Base-by-base conservation (phyloP, 1,140 invertebrate species). In the Anastatus disparis region DNA sequence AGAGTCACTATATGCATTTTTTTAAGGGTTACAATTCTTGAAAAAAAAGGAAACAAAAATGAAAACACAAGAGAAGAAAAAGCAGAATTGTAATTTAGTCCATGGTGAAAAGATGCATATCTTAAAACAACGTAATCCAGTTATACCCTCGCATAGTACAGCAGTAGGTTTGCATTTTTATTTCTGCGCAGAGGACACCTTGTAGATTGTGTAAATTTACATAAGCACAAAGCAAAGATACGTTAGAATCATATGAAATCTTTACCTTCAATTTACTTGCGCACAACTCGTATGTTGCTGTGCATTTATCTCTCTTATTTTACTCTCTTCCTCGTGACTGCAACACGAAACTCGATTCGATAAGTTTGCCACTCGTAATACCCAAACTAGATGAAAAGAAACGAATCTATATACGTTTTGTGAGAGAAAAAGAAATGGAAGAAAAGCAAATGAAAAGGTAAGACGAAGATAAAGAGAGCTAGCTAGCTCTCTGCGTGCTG, bases 301-400 rank as follows among this genome's bases (percentile, higher is more conserved):
- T 75, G 70, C 73, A 76, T 76, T 77, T 74, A n/a, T n/a, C n/a
- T n/a, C n/a, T n/a, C n/a, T n/a, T n/a, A n/a, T n/a, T n/a, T n/a
- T n/a, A n/a, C n/a, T n/a, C n/a, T n/a, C n/a, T n/a, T 66, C 77
- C 26, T 65, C 50, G 56, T 63, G n/a, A n/a, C 27, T 42, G 22
- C 52, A 44, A 22, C 58, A 71, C 56, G 70, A 76, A 68, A 75
- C 71, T 73, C 72, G 31, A 73, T 70, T 59, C 70, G 73, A 76
- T 76, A 67, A 73, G 75, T 77, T 70, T 29, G 55, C 35, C 24
- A 52, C 27, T 74, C 69, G 75, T 76, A 77, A 76, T 76, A 72
- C 66, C n/a, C 50, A 62, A 67, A 52, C 48, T 26, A 35, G 22
- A 44, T 63, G 71, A 61, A 70, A 53, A 31, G 56, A 52, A n/a